Conservation (phyloP, 2,797 vertebrate species). For the Clamator glandarius region DNA sequence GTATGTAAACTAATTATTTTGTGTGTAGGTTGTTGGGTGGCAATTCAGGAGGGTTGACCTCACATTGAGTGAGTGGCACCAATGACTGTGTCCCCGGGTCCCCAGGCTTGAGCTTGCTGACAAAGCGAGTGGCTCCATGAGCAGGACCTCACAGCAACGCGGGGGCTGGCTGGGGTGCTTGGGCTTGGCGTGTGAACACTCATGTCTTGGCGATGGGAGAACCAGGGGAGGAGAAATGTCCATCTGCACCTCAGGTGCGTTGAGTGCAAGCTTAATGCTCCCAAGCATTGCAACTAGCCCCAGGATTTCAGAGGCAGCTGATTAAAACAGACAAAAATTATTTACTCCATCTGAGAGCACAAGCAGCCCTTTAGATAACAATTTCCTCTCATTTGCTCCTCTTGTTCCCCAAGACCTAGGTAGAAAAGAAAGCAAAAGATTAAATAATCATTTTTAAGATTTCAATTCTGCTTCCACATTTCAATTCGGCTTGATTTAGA, state of each 20-base stretch:
- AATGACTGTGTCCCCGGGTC: accelerated
- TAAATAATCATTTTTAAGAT: not conserved
- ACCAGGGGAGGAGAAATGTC: not conserved
- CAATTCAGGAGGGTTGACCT: not conserved
- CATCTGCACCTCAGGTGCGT: accelerated
- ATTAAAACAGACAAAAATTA: not conserved
- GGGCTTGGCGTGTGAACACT: accelerated
- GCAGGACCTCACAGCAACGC: accelerated
- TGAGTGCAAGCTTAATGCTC: not conserved
- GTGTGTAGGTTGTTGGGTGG: not conserved
- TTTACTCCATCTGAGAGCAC: not conserved
- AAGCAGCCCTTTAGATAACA: not conserved
- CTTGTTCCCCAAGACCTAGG: not conserved
- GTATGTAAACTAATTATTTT: not conserved
- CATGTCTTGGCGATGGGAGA: accelerated
- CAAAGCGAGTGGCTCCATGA: accelerated
- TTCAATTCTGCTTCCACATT: not conserved
- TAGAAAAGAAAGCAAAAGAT: not conserved
- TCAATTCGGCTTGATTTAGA: not conserved
- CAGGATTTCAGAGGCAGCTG: not conserved
- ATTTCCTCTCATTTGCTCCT: not conserved
- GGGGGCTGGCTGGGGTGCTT: accelerated
- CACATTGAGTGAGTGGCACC: not conserved
- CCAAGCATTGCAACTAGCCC: too few relatives aligned
- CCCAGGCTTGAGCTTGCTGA: accelerated